Conservation (phyloP, 2,888 invertebrate genomes). For the Parasteatoda lunata region DNA sequence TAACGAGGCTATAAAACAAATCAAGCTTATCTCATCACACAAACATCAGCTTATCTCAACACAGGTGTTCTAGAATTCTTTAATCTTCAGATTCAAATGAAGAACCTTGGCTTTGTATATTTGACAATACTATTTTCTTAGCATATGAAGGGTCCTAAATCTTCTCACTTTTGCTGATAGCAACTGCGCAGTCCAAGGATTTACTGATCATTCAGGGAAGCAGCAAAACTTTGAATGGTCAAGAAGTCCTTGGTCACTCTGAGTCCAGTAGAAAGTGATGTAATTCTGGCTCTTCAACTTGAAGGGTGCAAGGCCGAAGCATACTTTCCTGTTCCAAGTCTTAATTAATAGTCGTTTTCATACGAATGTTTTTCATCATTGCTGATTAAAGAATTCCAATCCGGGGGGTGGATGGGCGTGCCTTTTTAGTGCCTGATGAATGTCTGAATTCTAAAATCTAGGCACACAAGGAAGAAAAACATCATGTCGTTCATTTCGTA, state of each 20-base stretch:
- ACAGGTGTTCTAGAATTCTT: not conserved
- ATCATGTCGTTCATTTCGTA: not conserved
- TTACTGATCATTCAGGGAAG: not conserved
- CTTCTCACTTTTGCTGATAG: not conserved
- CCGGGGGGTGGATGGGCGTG: not conserved
- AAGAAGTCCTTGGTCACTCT: conserved; percentile 33
- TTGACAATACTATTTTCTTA: not conserved
- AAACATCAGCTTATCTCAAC: not conserved
- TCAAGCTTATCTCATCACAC: not conserved
- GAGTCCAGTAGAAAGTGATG: no score
- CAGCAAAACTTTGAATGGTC: not conserved
- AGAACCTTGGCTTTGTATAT: not conserved
- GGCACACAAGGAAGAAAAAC: not conserved
- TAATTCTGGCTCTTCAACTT: no score
- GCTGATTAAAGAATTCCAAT: not conserved
- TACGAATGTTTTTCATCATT: not conserved
- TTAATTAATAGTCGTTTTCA: not conserved
- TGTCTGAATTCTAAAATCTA: not conserved
- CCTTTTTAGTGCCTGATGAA: not conserved
- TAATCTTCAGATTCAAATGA: not conserved
- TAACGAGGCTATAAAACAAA: conserved; percentile 31
- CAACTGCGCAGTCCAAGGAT: not conserved
- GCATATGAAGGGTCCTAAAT: no score
- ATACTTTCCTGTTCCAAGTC: not conserved
- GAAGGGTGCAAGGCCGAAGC: not conserved